Conservation (phyloP, 2,888 invertebrate genomes). For the Leptopilina myrica region DNA sequence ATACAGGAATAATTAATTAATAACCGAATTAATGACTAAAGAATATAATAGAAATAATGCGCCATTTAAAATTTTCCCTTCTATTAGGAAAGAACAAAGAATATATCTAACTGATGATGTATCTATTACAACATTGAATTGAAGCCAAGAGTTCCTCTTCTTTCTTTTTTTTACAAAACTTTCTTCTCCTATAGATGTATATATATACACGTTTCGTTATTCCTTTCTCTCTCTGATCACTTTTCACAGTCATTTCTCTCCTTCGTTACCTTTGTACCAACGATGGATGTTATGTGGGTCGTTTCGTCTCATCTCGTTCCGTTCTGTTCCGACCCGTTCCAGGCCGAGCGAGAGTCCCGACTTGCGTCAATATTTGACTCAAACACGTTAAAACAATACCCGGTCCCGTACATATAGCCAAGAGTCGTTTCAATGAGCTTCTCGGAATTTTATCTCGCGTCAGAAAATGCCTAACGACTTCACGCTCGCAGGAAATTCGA, state of each 20-base stretch:
- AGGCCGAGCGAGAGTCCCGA: conserved; percentile 67
- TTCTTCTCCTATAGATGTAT: not conserved
- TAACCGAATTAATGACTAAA: too few relatives aligned
- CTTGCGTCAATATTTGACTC: conserved; percentile 76
- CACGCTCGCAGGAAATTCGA: conserved; percentile 52
- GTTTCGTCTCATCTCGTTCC: conserved; percentile 63
- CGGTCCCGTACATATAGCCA: conserved; percentile 64
- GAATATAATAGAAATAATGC: too few relatives aligned
- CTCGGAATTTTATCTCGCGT: conserved; percentile 75
- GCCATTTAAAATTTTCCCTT: too few relatives aligned
- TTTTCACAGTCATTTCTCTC: not conserved
- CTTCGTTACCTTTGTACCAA: conserved; percentile 40
- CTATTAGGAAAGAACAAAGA: not conserved
- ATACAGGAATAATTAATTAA: too few relatives aligned
- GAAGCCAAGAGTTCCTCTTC: conserved; percentile 12
- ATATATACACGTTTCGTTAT: conserved; percentile 31
- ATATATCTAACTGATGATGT: too few relatives aligned
- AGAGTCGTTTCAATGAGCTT: conserved; percentile 73
- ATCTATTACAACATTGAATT: too few relatives aligned
- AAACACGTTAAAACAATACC: conserved; percentile 77
- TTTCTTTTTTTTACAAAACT: not conserved
- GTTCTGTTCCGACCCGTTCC: conserved; percentile 63
- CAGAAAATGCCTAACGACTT: conserved; percentile 72
- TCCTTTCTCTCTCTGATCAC: conserved; percentile 50
- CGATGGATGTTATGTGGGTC: conserved; percentile 70